A percentile compares a stretch with the other conserved stretches of the same genome.
Evolutionary conservation across 2,888 invertebrate genomes (phyloP).

Genomic region (Eupithecia subfuscata): DNA sequence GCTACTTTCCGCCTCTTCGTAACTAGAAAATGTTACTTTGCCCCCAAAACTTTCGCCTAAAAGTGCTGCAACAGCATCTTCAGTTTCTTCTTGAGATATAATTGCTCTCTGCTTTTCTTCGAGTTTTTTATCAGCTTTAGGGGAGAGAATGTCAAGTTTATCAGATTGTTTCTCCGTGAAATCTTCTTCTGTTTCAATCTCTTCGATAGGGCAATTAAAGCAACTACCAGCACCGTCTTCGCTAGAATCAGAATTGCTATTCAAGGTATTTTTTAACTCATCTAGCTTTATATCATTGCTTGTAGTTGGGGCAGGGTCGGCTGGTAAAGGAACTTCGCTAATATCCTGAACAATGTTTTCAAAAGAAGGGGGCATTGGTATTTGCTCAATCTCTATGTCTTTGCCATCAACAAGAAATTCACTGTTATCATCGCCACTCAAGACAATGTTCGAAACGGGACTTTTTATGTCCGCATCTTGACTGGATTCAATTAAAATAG

Average conservation of each 20-base stretch:
- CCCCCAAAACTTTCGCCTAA: conserved; percentile 93
- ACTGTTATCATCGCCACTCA: conserved; percentile 53
- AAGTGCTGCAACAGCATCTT: conserved; percentile 95
- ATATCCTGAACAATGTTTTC: conserved; percentile 71
- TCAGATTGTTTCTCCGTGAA: conserved; percentile 61
- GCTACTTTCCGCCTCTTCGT: conserved; percentile 79
- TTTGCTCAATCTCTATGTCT: conserved; percentile 68
- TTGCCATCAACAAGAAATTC: conserved; percentile 61
- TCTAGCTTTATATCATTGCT: conserved; percentile 69
- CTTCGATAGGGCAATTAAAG: conserved; percentile 85
- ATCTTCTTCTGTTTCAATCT: conserved; percentile 61
- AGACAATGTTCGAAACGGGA: conserved; percentile 37
- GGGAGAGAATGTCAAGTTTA: conserved; percentile 59
- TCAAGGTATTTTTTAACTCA: conserved; percentile 86
- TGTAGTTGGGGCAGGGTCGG: conserved; percentile 65
- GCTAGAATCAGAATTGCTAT: conserved; percentile 78
- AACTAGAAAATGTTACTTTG: conserved; percentile 82
- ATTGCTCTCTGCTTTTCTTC: conserved; percentile 92
- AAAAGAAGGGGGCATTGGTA: conserved; percentile 74
- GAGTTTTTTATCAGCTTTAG: conserved; percentile 82
- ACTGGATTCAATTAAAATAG: conserved; percentile 59
- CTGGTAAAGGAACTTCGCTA: conserved; percentile 74
- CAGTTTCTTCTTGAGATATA: conserved; percentile 96
- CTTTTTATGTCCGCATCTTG: conserved; percentile 54
- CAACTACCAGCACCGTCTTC: conserved; percentile 90